These are phyloP conservation scores for Aurelia aurita complex sp. Pacific DNA, from an alignment of 30 jellyfish, hydroid and myxozoan species.

Conservation along the genomic window DNA sequence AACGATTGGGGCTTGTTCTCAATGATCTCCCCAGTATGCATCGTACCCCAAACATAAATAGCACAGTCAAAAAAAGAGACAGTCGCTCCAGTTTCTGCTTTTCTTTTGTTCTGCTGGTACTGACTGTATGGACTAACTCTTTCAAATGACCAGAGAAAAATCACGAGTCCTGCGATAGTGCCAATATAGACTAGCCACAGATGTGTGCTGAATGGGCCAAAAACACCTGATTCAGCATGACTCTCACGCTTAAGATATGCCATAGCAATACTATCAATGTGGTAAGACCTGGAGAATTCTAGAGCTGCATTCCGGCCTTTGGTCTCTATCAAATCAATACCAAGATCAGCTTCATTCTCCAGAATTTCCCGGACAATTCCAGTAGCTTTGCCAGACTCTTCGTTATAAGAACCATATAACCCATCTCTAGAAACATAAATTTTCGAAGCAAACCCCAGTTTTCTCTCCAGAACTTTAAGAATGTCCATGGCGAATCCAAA, in stretches of 20 bases:
- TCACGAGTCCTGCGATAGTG: conserved; percentile 9
- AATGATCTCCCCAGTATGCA: conserved; percentile 61
- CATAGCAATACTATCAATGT: background rate
- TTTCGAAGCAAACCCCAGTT: conserved; percentile 6
- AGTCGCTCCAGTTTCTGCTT: background rate
- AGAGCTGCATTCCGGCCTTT: background rate
- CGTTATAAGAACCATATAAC: conserved; percentile 24
- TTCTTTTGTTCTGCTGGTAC: conserved; percentile 5
- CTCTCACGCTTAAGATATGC: conserved; percentile 32
- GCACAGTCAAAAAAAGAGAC: conserved; percentile 40
- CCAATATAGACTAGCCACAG: conserved; percentile 28
- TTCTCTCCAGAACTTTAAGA: background rate
- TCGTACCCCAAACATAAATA: conserved; percentile 52
- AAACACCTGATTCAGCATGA: conserved; percentile 34
- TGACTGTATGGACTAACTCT: conserved; percentile 41
- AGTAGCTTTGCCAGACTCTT: background rate
- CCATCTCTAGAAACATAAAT: conserved; percentile 30
- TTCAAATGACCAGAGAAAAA: conserved; percentile 40
- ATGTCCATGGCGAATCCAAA: conserved; percentile 32
- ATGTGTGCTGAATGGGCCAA: conserved; percentile 48
- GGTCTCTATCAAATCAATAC: conserved; percentile 33
- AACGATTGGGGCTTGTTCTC: conserved; percentile 53
- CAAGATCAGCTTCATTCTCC: conserved; percentile 19
- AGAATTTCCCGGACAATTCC: conserved; percentile 25
- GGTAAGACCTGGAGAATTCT: conserved; percentile 5